Base-by-base conservation (phyloP, 2,888 invertebrate genomes). In the Ceriagrion tenellum region DNA sequence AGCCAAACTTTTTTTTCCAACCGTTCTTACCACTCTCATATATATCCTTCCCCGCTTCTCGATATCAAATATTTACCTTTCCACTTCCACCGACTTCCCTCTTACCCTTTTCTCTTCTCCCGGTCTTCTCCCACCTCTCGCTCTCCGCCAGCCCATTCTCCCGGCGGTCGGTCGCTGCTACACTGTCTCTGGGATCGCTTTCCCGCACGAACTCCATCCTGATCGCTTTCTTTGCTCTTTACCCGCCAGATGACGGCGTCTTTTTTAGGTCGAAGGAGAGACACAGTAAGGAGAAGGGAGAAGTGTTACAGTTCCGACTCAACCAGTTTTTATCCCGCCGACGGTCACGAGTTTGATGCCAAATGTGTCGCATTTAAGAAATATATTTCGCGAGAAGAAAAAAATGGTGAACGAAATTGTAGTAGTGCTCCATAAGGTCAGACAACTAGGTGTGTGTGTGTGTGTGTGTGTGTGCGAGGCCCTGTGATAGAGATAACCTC, bases 11-110 rank as follows among this genome's bases (percentile, higher is more conserved):
- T 59, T 20, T 59, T 12, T 20, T 13, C 81, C 30, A 0, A 13
- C 13, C 81, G 35, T 81, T 47, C 2, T 47, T 47, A 2, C 47
- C 47, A 4, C 81, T 13, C 35, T 16, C 12, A 59, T 59, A 59
- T 59, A 59, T 59, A 59, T 59, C 18, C 16, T 81, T 30, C 26
- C 16, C 35, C 81, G 35, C 81, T 81, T n/a, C 35, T 35, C 81
- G 69, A 69, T 69, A 26, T 69, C 69, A 69, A 69, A 69, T 69
- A 69, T 69, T 69, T 69, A 69, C 69, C 69, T 88, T 88, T 40
- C 47, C 40, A 59, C 47, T 30, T 40, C 40, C 26, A 16, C 81
- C 81, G 26, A n/a, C 81, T 81, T 81, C 26, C 35, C 6, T 30
- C n/a, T 12, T 10, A 35, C n/a, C 55, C 55, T 10, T 88, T 23